These are phyloP conservation scores for Ormyrus rosae DNA, from an alignment of 2,888 invertebrate genomes.

Conservation along the genomic window DNA sequence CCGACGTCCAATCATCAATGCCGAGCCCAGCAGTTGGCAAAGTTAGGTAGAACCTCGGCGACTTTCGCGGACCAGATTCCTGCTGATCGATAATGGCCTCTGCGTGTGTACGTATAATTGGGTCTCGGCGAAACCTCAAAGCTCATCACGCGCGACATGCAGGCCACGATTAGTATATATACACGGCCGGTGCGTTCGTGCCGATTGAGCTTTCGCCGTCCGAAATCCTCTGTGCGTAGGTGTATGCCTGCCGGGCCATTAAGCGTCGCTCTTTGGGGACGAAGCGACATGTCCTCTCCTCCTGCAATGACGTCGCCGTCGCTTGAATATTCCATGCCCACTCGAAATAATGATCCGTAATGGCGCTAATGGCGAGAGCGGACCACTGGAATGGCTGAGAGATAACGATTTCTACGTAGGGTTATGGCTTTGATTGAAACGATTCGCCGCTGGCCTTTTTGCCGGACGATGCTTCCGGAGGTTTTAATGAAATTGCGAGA, in stretches of 20 bases:
- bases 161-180: conserved; percentile 17
- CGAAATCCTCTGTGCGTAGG: background rate
- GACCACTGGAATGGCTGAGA: background rate
- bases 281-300: no score
- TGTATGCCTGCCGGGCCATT: conserved; percentile 9
- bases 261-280: conserved; percentile 6
- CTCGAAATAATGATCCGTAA: conserved; percentile 43
- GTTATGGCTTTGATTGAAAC: no score
- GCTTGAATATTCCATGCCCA: conserved; percentile 37
- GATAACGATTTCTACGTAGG: no score
- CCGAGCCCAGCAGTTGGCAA: no score
- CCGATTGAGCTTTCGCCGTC: conserved; percentile 13
- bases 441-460: no score
- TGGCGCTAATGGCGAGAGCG: conserved; percentile 17
- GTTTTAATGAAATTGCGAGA: no score
- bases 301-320: background rate
- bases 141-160: conserved; percentile 44
- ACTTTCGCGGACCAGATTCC: no score
- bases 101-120: conserved; percentile 32
- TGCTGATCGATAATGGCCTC: background rate
- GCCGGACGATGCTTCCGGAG: no score
- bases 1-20: no score
- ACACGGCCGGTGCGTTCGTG: background rate
- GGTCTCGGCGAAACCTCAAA: conserved; percentile 39
- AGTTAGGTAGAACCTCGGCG: no score